Evolutionary conservation across 53 echinoderm and acorn worm genomes (phyloP).

Genomic region (Luidia sarsii): DNA sequence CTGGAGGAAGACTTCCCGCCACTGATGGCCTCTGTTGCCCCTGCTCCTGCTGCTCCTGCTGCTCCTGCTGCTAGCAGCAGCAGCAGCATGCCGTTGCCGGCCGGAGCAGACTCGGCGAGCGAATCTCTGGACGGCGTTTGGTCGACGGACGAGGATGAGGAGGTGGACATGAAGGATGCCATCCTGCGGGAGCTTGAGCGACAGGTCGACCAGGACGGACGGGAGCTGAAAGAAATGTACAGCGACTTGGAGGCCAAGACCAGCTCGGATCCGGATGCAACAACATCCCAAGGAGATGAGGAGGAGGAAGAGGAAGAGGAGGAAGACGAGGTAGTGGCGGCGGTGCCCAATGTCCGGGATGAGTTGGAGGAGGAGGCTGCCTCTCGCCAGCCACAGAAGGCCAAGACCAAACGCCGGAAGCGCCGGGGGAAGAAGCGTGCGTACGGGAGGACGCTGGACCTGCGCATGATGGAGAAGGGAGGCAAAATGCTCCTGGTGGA

Average conservation of each 20-base stretch:
- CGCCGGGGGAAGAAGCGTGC: background rate
- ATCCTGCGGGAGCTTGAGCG: slow-evolving; percentile 81
- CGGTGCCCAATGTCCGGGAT: background rate
- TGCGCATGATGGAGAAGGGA: slow-evolving; percentile 74
- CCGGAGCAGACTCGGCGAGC: background rate
- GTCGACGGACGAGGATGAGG: slow-evolving; percentile 76
- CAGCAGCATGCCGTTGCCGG: background rate
- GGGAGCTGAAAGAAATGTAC: slow-evolving; percentile 22
- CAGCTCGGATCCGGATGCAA: slow-evolving; percentile 29
- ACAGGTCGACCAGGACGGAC: slow-evolving; percentile 73
- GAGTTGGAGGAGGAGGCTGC: too few species aligned
- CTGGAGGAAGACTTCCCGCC: too few species aligned
- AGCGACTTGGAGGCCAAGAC: slow-evolving; percentile 8
- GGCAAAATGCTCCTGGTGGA: slow-evolving; percentile 61
- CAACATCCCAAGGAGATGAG: slow-evolving; percentile 16
- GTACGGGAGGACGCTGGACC: slow-evolving; percentile 9
- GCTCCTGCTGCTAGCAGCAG: too few species aligned
- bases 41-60: too few species aligned
- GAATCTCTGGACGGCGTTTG: slow-evolving; percentile 36
- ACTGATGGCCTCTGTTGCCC: too few species aligned
- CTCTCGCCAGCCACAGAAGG: too few species aligned
- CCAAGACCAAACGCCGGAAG: background rate
- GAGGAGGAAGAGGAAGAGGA: slow-evolving; percentile 13
- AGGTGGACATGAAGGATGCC: slow-evolving; percentile 74
- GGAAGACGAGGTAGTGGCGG: background rate